phyloP scores from a whole-genome alignment of 1,140 invertebrate species.

The Grapholita molesta region DNA sequence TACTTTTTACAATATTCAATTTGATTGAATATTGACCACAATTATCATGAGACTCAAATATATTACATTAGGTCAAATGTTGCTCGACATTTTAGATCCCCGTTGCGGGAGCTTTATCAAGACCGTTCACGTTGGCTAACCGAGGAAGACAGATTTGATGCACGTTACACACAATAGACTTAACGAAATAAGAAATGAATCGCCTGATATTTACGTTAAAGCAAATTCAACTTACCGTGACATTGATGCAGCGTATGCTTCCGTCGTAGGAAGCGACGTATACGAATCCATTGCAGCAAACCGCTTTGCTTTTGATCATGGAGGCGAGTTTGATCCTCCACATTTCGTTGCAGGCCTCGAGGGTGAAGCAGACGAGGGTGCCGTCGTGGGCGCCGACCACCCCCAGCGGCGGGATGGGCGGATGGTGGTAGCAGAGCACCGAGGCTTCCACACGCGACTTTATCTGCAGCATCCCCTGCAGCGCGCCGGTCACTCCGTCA shows the following conservation, averaged over 20 bases:
- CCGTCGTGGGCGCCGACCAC: conserved; percentile 84
- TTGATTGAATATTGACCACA: too few species aligned
- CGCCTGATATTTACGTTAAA: neutral
- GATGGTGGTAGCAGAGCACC: conserved; percentile 46
- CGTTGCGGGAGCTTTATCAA: too few species aligned
- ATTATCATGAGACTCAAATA: too few species aligned
- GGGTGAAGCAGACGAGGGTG: conserved; percentile 80
- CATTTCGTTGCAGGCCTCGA: conserved; percentile 75
- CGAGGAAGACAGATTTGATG: too few species aligned
- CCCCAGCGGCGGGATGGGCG: conserved; percentile 31
- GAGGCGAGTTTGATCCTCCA: conserved; percentile 82
- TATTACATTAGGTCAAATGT: too few species aligned
- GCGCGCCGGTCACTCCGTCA: conserved; percentile 66
- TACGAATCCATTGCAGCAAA: conserved; percentile 66
- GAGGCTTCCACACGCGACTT: conserved; percentile 65
- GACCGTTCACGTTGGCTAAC: too few species aligned
- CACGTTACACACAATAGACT: too few species aligned
- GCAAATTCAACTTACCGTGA: conserved; percentile 67
- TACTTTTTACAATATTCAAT: too few species aligned
- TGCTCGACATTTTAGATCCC: too few species aligned
- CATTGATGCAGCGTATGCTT: conserved; percentile 80
- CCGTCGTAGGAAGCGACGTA: conserved; percentile 86
- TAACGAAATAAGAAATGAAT: neutral
- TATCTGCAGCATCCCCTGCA: conserved; percentile 45
- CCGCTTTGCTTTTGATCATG: conserved; percentile 84